phyloP scores from a whole-genome alignment of 2,797 vertebrate species.

The Argya squamiceps region DNA sequence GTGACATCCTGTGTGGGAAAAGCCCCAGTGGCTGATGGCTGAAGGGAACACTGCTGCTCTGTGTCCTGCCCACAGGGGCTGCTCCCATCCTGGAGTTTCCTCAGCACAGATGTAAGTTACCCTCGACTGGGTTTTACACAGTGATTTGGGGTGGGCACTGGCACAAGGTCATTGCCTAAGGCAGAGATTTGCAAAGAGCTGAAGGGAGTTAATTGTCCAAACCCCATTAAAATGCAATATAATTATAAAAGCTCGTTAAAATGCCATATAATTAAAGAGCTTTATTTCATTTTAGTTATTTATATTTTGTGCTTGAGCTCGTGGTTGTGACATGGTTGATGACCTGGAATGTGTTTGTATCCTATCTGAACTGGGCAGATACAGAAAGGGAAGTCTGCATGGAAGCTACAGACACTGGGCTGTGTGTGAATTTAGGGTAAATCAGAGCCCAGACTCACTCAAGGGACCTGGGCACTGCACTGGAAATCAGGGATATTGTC shows the following conservation, averaged over 20 bases:
- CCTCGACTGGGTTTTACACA: not conserved
- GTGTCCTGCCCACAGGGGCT: not conserved
- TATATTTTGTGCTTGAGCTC: not conserved
- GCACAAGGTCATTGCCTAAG: conserved; percentile 15
- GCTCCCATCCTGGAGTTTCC: not conserved
- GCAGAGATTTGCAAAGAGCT: conserved; percentile 14
- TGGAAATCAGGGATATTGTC: no score
- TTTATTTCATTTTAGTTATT: conserved; percentile 37
- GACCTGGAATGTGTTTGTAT: no score
- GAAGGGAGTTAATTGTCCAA: conserved; percentile 37
- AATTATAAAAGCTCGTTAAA: conserved; percentile 42
- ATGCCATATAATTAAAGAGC: not conserved
- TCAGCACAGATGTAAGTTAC: not conserved
- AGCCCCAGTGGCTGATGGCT: not conserved
- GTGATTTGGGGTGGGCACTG: not conserved
- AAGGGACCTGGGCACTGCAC: no score
- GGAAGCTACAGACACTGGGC: no score
- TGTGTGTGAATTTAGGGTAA: no score
- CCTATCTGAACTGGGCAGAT: no score
- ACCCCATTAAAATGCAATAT: conserved; percentile 52
- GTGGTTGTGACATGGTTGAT: no score
- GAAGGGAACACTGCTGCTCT: not conserved
- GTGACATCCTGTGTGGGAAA: not conserved
- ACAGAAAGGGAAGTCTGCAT: no score
- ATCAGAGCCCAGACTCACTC: no score